These are phyloP conservation scores for Onychorhynchus coronatus DNA, from an alignment of 2,113 vertebrate species.

Conservation along the genomic window DNA sequence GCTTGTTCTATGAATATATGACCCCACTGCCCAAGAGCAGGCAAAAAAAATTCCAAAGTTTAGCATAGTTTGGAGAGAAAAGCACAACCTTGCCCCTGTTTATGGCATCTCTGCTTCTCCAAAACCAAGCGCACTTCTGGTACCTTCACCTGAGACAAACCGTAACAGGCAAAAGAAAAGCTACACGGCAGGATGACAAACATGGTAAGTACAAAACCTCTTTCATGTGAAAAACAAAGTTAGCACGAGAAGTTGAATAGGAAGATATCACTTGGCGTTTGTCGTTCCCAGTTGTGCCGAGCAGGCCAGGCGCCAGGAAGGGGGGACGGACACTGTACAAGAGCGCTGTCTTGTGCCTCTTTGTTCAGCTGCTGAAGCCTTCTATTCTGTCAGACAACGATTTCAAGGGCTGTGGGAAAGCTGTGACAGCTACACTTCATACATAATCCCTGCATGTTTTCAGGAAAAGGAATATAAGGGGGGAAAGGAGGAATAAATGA, in stretches of 20 bases:
- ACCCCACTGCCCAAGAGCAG: neutral
- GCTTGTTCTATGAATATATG: constrained; percentile 7
- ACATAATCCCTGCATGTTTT: neutral
- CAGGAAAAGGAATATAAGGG: neutral
- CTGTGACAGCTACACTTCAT: neutral
- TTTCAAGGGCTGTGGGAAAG: neutral
- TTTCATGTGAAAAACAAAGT: neutral
- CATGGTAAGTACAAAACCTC: neutral
- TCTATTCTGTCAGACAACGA: neutral
- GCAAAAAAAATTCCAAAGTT: neutral
- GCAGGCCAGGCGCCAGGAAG: neutral
- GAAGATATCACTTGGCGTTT: neutral
- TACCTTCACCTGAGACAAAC: neutral
- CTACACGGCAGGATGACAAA: neutral
- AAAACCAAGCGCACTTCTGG: neutral
- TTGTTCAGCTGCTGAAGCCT: constrained; percentile 20
- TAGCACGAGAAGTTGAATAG: neutral
- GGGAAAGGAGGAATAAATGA: neutral
- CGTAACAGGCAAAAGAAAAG: neutral
- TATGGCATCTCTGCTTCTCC: neutral
- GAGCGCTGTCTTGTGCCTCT: neutral
- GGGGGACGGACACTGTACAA: neutral
- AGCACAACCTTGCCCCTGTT: neutral
- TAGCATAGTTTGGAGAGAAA: neutral
- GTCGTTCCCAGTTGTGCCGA: neutral